phyloP scores from a whole-genome alignment of 2,113 vertebrate genomes.

The Callaeas wilsoni region DNA sequence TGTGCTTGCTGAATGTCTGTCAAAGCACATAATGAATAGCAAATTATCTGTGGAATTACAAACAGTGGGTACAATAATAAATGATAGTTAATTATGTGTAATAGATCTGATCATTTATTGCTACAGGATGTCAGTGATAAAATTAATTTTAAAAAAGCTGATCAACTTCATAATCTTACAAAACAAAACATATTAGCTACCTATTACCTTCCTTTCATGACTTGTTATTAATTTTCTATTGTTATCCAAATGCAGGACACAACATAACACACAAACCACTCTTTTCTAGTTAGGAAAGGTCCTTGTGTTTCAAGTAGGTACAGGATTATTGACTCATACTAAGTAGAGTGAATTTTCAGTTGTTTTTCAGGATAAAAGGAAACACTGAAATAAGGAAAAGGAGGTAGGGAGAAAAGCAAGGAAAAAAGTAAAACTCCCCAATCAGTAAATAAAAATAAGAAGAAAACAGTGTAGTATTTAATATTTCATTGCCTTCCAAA shows the following conservation, averaged over 20 bases:
- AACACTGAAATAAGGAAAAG: neutral
- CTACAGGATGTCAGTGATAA: conserved; percentile 10
- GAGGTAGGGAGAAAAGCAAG: neutral
- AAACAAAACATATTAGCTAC: conserved; percentile 21
- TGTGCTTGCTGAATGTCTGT: neutral
- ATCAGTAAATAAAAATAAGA: neutral
- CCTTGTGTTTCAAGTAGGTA: neutral
- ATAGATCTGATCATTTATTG: conserved; percentile 30
- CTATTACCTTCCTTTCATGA: neutral
- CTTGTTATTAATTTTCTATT: neutral
- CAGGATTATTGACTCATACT: neutral
- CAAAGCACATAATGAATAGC: neutral
- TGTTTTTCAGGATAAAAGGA: neutral
- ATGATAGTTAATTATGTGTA: conserved; percentile 6
- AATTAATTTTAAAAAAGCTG: neutral
- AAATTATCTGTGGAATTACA: conserved; percentile 18
- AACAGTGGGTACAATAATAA: conserved; percentile 1
- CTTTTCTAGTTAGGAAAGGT: neutral
- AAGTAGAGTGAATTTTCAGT: neutral
- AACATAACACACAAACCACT: neutral
- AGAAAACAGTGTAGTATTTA: neutral
- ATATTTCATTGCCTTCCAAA: neutral
- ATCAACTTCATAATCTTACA: neutral
- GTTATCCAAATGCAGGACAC: neutral
- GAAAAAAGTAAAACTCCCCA: neutral